Base-by-base conservation (phyloP, 2,113 vertebrate species). In the Orientallactaga bullata region DNA sequence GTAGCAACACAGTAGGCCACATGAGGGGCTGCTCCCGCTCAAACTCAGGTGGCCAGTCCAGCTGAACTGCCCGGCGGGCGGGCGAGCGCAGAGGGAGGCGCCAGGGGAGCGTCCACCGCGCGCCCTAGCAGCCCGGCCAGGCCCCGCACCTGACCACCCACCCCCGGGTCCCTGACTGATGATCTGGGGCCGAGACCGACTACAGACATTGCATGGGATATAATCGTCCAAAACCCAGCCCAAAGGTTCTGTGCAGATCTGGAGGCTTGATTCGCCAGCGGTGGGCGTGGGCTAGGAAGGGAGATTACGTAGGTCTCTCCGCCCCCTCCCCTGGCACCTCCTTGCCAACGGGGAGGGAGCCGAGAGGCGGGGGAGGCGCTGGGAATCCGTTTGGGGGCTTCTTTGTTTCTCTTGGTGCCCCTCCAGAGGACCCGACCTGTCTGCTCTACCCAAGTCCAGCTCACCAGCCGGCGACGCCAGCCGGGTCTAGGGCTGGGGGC, bases 251-350 rank as follows among this genome's bases (percentile, higher is more conserved):
- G 55, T 69, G 76, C 91, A 18, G 12, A 80, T 4, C 13, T 60
- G 3, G 60, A 66, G 95, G 60, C 55, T 21, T 15, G 94, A 93
- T n/a, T 88, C 79, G 15, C 73, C 47, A 85, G 80, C 74, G 93
- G 91, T 94, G 93, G 95, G 95, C 92, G 93, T 91, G 91, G 89
- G 93, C 93, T 69, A 86, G 91, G 84, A 76, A 90, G 72, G 71
- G 77, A 84, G 95, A 97, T 96, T 97, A 95, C 95, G 93, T 96
- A 95, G 94, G 92, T 95, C 90, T 88, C 88, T 77, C 94, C 87
- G 92, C 92, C 91, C 86, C 91, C 81, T 95, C 89, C 90, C 95
- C 84, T 55, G 63, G 77, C 91, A 83, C 90, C 85, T 85, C 87
- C 82, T 88, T 39, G 79, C 86, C 79, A 21, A 88, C n/a, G 60